phyloP scores from a whole-genome alignment of 2,113 vertebrate species.

The Syrrhaptes paradoxus region DNA sequence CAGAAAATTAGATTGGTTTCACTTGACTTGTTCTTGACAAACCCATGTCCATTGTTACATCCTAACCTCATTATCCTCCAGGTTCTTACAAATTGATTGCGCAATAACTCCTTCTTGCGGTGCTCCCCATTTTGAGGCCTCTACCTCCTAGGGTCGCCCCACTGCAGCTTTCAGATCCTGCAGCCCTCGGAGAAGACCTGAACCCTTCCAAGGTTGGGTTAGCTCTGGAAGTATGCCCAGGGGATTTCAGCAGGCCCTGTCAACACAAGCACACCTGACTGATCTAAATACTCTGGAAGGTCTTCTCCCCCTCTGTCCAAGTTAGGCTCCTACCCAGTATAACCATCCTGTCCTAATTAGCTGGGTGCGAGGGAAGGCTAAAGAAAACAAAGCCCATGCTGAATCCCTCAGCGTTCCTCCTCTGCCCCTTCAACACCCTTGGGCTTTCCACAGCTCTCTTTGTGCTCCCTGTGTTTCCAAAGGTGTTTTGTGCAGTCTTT shows the following conservation, averaged over 20 bases:
- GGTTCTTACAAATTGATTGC: neutral
- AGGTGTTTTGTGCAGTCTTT: neutral
- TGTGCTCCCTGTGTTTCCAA: neutral
- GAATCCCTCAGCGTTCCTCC: neutral
- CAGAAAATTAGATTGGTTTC: neutral
- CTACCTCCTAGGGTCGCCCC: neutral
- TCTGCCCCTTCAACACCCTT: neutral
- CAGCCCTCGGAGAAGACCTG: neutral
- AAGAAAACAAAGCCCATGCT: neutral
- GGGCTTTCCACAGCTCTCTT: neutral
- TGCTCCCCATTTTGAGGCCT: neutral
- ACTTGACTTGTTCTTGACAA: neutral
- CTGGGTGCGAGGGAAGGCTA: neutral
- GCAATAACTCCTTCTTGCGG: neutral
- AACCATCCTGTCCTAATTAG: neutral
- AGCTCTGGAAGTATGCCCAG: neutral
- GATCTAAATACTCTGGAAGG: neutral
- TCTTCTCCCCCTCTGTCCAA: neutral
- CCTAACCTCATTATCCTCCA: neutral
- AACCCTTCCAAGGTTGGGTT: neutral
- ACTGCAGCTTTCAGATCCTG: neutral
- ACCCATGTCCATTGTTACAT: neutral
- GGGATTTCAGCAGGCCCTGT: neutral
- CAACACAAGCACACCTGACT: neutral
- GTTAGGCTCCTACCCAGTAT: neutral